Base-by-base conservation (phyloP, 1,140 invertebrate genomes). In the Brachionus sp. region DNA sequence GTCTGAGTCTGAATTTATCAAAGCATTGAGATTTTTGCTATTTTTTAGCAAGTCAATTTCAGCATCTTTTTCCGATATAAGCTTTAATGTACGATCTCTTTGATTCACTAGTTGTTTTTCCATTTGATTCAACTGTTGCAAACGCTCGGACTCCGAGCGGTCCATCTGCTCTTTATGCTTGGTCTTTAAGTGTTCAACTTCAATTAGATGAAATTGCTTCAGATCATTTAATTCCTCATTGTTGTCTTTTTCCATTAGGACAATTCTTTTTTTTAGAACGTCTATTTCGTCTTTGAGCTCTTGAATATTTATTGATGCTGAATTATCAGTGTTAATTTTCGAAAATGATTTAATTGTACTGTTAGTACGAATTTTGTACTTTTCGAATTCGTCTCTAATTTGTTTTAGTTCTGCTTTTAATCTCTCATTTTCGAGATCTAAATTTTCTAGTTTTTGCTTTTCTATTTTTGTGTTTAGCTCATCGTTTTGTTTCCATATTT, bases 81-180 rank as follows among this genome's bases (percentile, higher is more conserved):
- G n/a, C 23, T 80, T 80, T 0, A 62, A 16, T 12, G 77, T 80
- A 9, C 77, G 46, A 33, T 80, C 77, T 44, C 77, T 13, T 44
- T 80, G 77, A 37, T 57, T 62, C 3, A 62, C 16, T 23, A 80
- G 5, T n/a, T 80, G 35, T n/a, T 62, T 80, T 80, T 80, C 77
- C 13, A 80, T 19, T 80, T 57, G 16, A 13, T 16, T 35, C 0
- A 80, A 13, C 23, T 23, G 35, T 16, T 44, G 19, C n/a, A 37
- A 2, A 19, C 37, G 33, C 35, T 80, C 25, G n/a, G 50, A 66
- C 0, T 80, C 77, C 12, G n/a, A 25, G 19, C 42, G 35, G 1
- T 80, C 77, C 16, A 62, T 13, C 6, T 66, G 5, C 5, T 5
- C 39, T 29, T 37, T 80, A n/a, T 19, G 35, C 13, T 57, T 44